Base-by-base conservation (phyloP, 2,888 invertebrate species). In the Argynnis bischoffii region DNA sequence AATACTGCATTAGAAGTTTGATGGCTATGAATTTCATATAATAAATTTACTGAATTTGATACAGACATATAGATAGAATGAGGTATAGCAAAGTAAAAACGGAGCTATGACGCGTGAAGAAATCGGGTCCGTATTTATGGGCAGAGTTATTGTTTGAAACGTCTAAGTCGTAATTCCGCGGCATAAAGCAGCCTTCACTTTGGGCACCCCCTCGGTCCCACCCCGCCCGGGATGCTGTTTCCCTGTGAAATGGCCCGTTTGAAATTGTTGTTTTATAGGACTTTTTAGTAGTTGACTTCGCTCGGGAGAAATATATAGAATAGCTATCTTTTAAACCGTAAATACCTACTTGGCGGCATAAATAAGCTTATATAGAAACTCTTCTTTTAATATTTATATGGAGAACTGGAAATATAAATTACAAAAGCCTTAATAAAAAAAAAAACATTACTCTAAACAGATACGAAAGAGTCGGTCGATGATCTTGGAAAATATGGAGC, bases 221-320 rank as follows among this genome's bases (percentile, higher is more conserved):
- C 77, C 79, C 80, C 81, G 79, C 78, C 80, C 78, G 84, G 89
- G 90, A 92, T 89, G 90, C 90, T 91, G 91, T 91, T 90, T 92
- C 89, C 92, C 87, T 85, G 85, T 85, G 89, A 90, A 92, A 92
- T 92, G 89, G 92, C 90, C 89, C 89, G 87, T 90, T 92, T 88
- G 85, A 92, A 92, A 92, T 92, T 91, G 92, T 91, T 92, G 90
- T 92, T 92, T 92, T 92, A 92, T 92, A 92, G 90, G 86, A 92
- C 86, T 92, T 92, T 92, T 92, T 92, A 92, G 84, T 90, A 92
- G 92, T 92, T 91, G 91, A 92, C 91, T 92, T 91, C 85, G 86
- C 86, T 78, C 83, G 82, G 82, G 86, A 84, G 86, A 87, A 88
- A 89, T 69, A 64, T 86, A 89, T 89, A 88, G 85, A 85, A 84